Base-by-base conservation (phyloP, 53 echinoderm and acorn worm species). In the Temnopleurus reevesii region DNA sequence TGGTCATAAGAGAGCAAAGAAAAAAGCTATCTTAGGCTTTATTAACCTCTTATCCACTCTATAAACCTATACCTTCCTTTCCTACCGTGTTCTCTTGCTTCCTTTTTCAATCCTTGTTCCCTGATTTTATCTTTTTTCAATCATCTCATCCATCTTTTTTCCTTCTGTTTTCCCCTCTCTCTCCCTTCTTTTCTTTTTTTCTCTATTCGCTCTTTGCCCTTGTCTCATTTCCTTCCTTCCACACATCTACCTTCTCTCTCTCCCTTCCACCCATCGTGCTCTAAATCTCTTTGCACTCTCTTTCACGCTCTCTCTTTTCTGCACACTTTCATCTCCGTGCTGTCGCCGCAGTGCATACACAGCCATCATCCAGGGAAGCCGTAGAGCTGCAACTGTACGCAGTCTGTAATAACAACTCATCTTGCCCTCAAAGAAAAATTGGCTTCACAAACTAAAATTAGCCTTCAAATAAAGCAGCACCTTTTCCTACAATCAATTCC, bases 11-110 rank as follows among this genome's bases (percentile, higher is more conserved):
- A n/a, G n/a, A n/a, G n/a, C n/a, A n/a, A n/a, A n/a, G n/a, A n/a
- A n/a, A n/a, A n/a, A n/a, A n/a, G n/a, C n/a, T n/a, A n/a, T n/a
- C n/a, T n/a, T n/a, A n/a, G n/a, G n/a, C n/a, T n/a, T n/a, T n/a
- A n/a, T n/a, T n/a, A n/a, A n/a, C n/a, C n/a, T n/a, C n/a, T n/a
- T n/a, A n/a, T n/a, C n/a, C n/a, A n/a, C n/a, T n/a, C n/a, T n/a
- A n/a, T n/a, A n/a, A n/a, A n/a, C n/a, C n/a, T n/a, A n/a, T 71
- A 38, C 71, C 71, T 71, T 63, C 38, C 41, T 41, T 71, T 19
- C 41, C 41, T 71, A n/a, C 71, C 21, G 9, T 12, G 49, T n/a
- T 49, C 49, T 49, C 49, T 49, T 61, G 31, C 17, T 66, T 36
- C 31, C 31, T 5, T 6, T 61, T 66, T 19, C 35, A 13, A 5